Base-by-base conservation (phyloP, 2,797 vertebrate genomes). In the Darevskia mixta region DNA sequence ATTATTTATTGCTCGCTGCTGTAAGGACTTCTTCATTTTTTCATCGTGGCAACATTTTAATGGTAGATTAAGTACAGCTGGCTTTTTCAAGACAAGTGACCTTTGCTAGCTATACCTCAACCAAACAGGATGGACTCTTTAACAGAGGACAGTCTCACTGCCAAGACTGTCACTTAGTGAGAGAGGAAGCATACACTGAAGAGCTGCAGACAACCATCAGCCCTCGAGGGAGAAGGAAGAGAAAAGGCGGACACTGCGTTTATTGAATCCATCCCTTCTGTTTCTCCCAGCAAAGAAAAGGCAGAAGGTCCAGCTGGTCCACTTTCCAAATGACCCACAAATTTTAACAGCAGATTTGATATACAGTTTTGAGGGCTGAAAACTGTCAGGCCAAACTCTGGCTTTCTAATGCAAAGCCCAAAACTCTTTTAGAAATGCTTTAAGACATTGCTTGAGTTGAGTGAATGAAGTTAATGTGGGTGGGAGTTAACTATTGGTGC, bases 331-430 rank as follows among this genome's bases (percentile, higher is more conserved):
- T 8, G 86, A 87, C 89, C 90, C 91, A 93, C 81, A 32, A 87
- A 66, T 79, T 92, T 27, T 85, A 91, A 94, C 92, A 94, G 89
- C 89, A 90, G 89, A 61, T 72, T 92, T 95, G 90, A 95, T 94
- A 92, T 92, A 95, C 88, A 58, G 83, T 79, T 86, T 64, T 25
- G 38, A 83, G 81, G 89, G 87, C 55, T 5, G 1, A 66, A 90
- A 94, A 94, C 87, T 10, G 89, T 85, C 86, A 89, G 87, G 88
- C 86, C 87, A 91, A 94, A 91, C 94, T 93, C 83, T 82, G 76
- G 91, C 90, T 95, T 93, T 93, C 88, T 90, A 90, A 87, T 84
- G 64, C 85, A 79, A 79, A 55, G 29, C 4, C 3, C 38, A 6
- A 27, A 64, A 29, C 10, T 18, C 58, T 66, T 85, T 77, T 18